Evolutionary conservation across 2,888 invertebrate genomes (phyloP).

Genomic region (Thysanoteuthis rhombus): DNA sequence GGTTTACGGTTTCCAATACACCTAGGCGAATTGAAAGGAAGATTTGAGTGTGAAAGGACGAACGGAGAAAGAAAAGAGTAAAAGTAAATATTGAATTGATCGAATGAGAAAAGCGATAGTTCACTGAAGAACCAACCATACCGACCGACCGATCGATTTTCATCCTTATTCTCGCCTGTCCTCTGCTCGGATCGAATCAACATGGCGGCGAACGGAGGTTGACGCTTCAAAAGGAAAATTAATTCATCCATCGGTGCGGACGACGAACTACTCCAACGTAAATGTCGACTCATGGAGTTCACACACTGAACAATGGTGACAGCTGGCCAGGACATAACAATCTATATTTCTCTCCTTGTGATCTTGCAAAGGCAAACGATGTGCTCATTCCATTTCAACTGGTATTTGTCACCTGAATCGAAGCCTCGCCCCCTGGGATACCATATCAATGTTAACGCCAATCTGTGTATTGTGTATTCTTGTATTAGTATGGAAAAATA

Average conservation of each 20-base stretch:
- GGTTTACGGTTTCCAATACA: too few relatives aligned
- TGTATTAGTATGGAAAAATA: too few relatives aligned
- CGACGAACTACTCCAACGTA: background rate
- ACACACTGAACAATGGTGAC: background rate
- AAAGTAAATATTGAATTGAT: background rate
- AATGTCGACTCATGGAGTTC: background rate
- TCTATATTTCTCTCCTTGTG: background rate
- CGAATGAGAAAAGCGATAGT: background rate
- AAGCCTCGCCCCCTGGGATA: too few relatives aligned
- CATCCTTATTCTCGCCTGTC: background rate
- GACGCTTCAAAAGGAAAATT: background rate
- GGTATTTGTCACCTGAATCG: background rate
- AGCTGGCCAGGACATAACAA: background rate
- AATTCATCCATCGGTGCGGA: background rate
- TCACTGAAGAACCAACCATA: background rate
- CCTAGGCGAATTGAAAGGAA: too few relatives aligned
- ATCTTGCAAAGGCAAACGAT: background rate
- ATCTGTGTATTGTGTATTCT: too few relatives aligned
- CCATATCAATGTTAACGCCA: too few relatives aligned
- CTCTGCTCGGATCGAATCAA: background rate
- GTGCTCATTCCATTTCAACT: background rate
- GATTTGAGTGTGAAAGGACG: too few relatives aligned
- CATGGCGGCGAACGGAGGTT: background rate
- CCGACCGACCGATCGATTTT: background rate
- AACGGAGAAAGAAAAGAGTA: too few relatives aligned